Conservation (phyloP, 2,888 invertebrate genomes). For the Lasioglossum leucozonium region DNA sequence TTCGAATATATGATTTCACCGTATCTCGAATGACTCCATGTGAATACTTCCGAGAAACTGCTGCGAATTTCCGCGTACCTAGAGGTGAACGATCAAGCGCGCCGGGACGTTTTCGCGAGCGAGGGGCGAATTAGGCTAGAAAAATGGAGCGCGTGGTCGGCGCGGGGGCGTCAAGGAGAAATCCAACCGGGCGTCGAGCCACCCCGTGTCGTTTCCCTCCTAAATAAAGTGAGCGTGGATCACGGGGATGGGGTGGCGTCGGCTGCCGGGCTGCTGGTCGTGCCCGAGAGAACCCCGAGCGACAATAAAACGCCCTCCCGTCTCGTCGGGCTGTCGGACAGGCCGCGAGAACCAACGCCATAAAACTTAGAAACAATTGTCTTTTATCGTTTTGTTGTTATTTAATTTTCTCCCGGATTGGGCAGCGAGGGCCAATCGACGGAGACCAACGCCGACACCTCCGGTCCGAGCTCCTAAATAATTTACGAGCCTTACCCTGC, state of each 20-base stretch:
- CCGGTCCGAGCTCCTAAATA: constrained; percentile 79
- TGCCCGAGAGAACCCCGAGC: constrained; percentile 54
- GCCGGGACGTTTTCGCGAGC: not conserved
- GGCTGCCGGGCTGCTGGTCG: constrained; percentile 51
- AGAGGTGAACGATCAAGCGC: not conserved
- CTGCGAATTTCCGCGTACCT: not conserved
- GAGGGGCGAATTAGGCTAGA: constrained; percentile 3
- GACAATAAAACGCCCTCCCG: constrained; percentile 73
- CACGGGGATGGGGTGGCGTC: constrained; percentile 56
- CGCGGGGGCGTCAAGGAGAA: constrained; percentile 20
- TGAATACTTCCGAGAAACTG: too few species aligned
- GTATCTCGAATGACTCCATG: too few species aligned
- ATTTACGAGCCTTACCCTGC: constrained; percentile 76
- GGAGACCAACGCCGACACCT: constrained; percentile 69
- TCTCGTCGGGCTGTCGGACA: constrained; percentile 75
- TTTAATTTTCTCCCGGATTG: constrained; percentile 83
- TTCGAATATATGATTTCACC: too few species aligned
- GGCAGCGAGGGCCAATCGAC: constrained; percentile 68
- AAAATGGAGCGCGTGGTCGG: not conserved
- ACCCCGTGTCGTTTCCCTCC: constrained; percentile 69
- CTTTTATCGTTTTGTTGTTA: constrained; percentile 85
- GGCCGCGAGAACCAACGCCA: constrained; percentile 74
- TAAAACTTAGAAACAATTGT: constrained; percentile 85
- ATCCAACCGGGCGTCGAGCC: constrained; percentile 46
- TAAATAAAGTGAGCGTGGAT: constrained; percentile 79